Evolutionary conservation across 1,140 invertebrate species (phyloP).

Genomic region (Lucilia cuprina): DNA sequence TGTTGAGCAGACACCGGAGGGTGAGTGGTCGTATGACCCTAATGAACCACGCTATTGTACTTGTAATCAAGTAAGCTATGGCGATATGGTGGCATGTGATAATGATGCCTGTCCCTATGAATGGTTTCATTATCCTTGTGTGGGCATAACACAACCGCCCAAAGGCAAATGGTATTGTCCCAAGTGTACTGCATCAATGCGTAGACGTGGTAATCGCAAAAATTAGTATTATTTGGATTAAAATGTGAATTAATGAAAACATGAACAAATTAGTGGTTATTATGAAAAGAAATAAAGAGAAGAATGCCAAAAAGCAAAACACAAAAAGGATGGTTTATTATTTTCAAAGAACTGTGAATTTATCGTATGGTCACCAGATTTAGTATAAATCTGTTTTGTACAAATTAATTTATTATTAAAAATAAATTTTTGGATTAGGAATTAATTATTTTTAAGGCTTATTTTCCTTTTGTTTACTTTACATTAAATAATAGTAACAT

Average conservation of each 20-base stretch:
- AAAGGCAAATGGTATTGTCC: constrained; percentile 99
- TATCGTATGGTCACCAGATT: no score
- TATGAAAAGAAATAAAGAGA: no score
- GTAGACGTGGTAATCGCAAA: constrained; percentile 79
- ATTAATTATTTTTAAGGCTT: no score
- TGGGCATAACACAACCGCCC: constrained; percentile 92
- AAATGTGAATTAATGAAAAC: neutral
- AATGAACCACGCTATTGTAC: constrained; percentile 96
- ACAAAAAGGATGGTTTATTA: no score
- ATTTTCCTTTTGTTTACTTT: no score
- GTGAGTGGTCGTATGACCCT: constrained; percentile 86
- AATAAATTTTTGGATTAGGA: no score
- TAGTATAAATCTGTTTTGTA: no score
- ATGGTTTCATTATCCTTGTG: constrained; percentile 99
- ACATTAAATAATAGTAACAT: no score
- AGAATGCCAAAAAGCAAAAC: no score
- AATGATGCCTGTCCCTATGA: constrained; percentile 96
- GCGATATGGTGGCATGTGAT: constrained; percentile 99
- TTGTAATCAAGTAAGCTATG: constrained; percentile 98
- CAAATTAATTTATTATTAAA: no score
- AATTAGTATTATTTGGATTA: constrained; percentile 62
- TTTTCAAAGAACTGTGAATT: no score
- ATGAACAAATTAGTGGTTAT: neutral
- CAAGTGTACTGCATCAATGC: constrained; percentile 91
- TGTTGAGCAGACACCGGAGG: constrained; percentile 66